Conservation (phyloP, 2,113 vertebrate genomes). For the Meleagris gallopavo region DNA sequence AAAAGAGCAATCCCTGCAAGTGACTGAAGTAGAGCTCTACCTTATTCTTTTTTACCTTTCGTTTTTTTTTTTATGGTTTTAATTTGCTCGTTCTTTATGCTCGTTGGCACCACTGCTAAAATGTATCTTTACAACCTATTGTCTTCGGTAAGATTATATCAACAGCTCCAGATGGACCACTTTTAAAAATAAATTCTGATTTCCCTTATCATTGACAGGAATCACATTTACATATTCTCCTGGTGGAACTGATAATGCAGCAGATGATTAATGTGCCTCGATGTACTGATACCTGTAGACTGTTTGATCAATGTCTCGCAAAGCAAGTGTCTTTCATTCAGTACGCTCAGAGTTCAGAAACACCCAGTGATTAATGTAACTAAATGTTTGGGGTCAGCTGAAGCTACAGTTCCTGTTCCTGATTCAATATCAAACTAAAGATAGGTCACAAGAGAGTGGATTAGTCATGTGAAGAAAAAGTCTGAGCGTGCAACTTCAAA, state of each 20-base stretch:
- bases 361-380: constrained; percentile 93
- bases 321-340: constrained; percentile 92
- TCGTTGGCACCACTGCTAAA: constrained; percentile 75
- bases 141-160: constrained; percentile 83
- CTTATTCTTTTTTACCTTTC: not conserved
- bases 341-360: constrained; percentile 82
- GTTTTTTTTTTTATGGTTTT: constrained; percentile 22
- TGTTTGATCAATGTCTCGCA: constrained; percentile 88
- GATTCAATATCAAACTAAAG: constrained; percentile 85
- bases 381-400: constrained; percentile 90
- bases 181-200: constrained; percentile 91
- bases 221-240: constrained; percentile 99
- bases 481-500: constrained; percentile 34
- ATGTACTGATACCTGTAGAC: constrained; percentile 95
- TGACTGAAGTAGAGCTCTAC: not conserved
- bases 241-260: constrained; percentile 87
- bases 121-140: constrained; percentile 84
- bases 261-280: constrained; percentile 94
- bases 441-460: constrained; percentile 86
- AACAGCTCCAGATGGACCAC: constrained; percentile 87
- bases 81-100: constrained; percentile 75
- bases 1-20: not conserved
- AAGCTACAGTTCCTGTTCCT: constrained; percentile 81
- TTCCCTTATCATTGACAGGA: constrained; percentile 90
- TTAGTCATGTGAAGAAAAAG: constrained; percentile 86